phyloP scores from a whole-genome alignment of 2,888 invertebrate species.

The Seladonia tumulorum region DNA sequence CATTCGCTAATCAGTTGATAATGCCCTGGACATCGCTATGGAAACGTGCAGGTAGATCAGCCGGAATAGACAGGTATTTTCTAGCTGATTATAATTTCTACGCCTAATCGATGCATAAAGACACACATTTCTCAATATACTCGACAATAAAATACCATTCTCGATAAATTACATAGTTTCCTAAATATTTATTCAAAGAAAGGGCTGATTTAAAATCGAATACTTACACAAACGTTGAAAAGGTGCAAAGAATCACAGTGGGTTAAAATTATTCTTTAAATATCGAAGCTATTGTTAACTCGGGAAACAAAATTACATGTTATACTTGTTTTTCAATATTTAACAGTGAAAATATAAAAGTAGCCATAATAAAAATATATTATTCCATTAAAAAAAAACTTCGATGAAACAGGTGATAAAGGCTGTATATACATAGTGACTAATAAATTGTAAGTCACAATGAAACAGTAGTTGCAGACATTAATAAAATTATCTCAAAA shows the following conservation, averaged over 20 bases:
- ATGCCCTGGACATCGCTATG: constrained; percentile 76
- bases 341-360: too few relatives aligned
- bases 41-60: constrained; percentile 69
- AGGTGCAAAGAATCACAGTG: too few relatives aligned
- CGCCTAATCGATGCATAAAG: not conserved
- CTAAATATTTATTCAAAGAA: not conserved
- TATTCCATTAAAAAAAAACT: too few relatives aligned
- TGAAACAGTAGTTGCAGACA: not conserved
- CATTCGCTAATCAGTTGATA: constrained; percentile 80
- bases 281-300: not conserved
- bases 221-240: not conserved
- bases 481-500: not conserved
- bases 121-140: not conserved
- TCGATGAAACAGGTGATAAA: too few relatives aligned
- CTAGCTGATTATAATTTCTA: not conserved
- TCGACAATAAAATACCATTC: not conserved
- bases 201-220: too few relatives aligned
- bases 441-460: not conserved
- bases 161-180: not conserved
- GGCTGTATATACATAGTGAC: not conserved
- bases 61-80: not conserved
- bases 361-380: too few relatives aligned
- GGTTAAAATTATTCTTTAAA: not conserved
- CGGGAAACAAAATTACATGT: not conserved
- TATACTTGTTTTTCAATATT: not conserved